A percentile compares a stretch with the other conserved stretches of the same genome.
Conservation (phyloP, 2,888 invertebrate genomes). For the Hirudinaria manillensis region DNA sequence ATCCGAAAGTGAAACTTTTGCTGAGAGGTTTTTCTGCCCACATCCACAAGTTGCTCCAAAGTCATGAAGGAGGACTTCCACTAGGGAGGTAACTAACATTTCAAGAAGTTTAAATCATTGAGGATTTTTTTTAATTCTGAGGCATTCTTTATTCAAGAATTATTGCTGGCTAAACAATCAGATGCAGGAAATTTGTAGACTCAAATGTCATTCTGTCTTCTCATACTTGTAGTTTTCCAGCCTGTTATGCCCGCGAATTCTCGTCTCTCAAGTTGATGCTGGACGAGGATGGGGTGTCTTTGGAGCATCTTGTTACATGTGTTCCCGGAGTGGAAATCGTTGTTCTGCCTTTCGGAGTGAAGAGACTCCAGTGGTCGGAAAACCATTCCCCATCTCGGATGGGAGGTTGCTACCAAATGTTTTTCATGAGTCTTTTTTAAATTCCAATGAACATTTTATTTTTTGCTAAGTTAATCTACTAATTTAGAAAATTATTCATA, state of each 20-base stretch:
- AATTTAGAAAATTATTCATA: too few relatives aligned
- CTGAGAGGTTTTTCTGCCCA: conserved; percentile 64
- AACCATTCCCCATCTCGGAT: conserved; percentile 44
- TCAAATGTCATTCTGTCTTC: too few relatives aligned
- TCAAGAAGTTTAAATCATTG: not conserved
- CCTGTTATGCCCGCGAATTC: conserved; percentile 73
- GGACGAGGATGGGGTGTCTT: conserved; percentile 65
- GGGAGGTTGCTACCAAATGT: conserved; percentile 38
- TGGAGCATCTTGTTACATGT: conserved; percentile 83
- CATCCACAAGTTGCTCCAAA: conserved; percentile 65
- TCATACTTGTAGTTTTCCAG: conserved; percentile 52
- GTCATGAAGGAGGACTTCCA: conserved; percentile 72
- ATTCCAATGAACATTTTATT: too few relatives aligned
- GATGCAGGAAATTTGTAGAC: too few relatives aligned
- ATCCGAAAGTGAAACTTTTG: conserved; percentile 20
- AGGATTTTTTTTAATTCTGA: not conserved
- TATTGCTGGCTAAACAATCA: not conserved
- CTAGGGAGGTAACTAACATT: conserved; percentile 65
- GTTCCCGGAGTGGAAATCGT: conserved; percentile 67
- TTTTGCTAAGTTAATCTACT: too few relatives aligned
- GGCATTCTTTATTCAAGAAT: not conserved
- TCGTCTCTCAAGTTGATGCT: conserved; percentile 56
- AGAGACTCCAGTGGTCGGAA: conserved; percentile 58
- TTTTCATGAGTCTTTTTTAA: not conserved
- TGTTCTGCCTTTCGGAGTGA: conserved; percentile 56